phyloP scores from a whole-genome alignment of 2,888 invertebrate species.

The Latheticus oryzae region DNA sequence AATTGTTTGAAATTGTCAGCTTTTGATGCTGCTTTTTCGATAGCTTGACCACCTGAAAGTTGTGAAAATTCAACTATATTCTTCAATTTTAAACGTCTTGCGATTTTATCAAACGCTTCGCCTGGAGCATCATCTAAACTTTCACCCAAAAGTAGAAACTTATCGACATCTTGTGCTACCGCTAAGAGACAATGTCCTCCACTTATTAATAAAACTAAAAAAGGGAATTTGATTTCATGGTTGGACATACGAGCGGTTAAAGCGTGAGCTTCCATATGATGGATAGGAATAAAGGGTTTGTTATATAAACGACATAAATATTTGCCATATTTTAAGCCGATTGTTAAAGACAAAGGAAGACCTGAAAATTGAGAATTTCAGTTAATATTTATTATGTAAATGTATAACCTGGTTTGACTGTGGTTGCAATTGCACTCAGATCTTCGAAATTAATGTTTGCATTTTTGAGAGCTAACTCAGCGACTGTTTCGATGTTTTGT shows the following conservation, averaged over 20 bases:
- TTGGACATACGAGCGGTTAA: slow-evolving; percentile 84
- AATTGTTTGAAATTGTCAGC: slow-evolving; percentile 75
- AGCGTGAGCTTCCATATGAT: slow-evolving; percentile 99
- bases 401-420: slow-evolving; percentile 86
- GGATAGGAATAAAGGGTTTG: slow-evolving; percentile 93
- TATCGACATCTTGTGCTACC: slow-evolving; percentile 77
- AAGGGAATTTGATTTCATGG: slow-evolving; percentile 82
- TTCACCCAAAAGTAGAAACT: slow-evolving; percentile 84
- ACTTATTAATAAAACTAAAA: slow-evolving; percentile 88
- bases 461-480: slow-evolving; percentile 73
- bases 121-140: slow-evolving; percentile 90
- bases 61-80: slow-evolving; percentile 80
- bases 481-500: slow-evolving; percentile 80
- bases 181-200: slow-evolving; percentile 92
- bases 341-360: slow-evolving; percentile 78
- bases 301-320: slow-evolving; percentile 73
- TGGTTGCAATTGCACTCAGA: slow-evolving; percentile 89
- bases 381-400: slow-evolving; percentile 2
- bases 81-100: slow-evolving; percentile 84
- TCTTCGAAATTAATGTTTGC: slow-evolving; percentile 73
- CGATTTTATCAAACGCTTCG: slow-evolving; percentile 92
- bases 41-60: slow-evolving; percentile 85
- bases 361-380: slow-evolving; percentile 66
- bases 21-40: slow-evolving; percentile 82
- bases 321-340: slow-evolving; percentile 88